Conservation (phyloP, 2,113 vertebrate genomes). For the Prunella himalayana region DNA sequence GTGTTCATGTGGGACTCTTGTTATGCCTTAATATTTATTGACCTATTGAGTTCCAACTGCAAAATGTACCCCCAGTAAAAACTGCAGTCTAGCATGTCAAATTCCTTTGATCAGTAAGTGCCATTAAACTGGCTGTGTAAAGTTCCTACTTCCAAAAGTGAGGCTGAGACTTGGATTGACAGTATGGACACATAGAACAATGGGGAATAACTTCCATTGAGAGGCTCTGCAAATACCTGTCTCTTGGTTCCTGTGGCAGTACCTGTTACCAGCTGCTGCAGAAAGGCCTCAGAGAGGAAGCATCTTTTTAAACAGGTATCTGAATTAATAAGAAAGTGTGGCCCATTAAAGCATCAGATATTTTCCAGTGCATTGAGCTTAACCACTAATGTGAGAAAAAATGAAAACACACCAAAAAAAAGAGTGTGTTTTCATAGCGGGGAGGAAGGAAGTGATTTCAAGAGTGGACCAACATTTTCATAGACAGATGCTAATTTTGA, state of each 20-base stretch:
- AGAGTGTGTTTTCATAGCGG: accelerated
- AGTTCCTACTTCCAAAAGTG: background rate
- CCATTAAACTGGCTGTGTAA: background rate
- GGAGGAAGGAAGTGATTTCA: background rate
- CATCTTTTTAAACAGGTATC: background rate
- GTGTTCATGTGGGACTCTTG: background rate
- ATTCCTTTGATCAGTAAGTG: background rate
- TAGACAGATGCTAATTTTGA: background rate
- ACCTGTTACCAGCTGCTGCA: background rate
- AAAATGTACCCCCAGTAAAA: background rate
- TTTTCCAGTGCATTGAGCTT: background rate
- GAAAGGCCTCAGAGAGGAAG: background rate
- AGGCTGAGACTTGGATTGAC: background rate
- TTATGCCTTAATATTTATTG: background rate
- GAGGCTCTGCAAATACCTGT: background rate
- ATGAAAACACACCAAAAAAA: background rate
- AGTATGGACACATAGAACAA: background rate
- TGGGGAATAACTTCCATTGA: background rate
- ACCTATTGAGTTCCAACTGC: background rate
- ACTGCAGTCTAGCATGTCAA: background rate
- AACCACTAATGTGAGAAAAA: background rate
- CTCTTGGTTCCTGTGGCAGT: background rate
- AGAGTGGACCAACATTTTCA: background rate
- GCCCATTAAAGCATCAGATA: background rate
- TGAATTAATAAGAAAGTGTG: background rate